These are phyloP conservation scores for Anarsia innoxiella DNA, from an alignment of 2,888 invertebrate genomes.

Conservation along the genomic window DNA sequence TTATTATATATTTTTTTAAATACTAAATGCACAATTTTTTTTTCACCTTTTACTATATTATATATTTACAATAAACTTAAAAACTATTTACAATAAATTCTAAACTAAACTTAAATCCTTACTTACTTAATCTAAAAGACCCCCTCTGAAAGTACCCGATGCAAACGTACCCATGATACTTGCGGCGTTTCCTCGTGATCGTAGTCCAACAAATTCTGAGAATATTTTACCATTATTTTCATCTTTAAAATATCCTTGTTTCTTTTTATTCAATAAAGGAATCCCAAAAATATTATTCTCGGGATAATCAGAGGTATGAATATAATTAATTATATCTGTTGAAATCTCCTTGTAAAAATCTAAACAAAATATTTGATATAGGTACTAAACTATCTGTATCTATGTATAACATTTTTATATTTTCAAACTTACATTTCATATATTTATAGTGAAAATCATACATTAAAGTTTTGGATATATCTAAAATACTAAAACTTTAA, in stretches of 20 bases:
- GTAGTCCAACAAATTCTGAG: neutral
- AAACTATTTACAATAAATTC: too few species aligned
- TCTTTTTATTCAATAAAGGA: neutral
- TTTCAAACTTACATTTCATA: neutral
- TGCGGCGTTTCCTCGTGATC: too few species aligned
- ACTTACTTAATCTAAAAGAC: too few species aligned
- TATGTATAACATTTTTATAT: neutral
- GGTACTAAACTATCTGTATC: neutral
- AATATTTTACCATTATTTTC: neutral
- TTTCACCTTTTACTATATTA: too few species aligned
- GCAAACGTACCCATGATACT: too few species aligned
- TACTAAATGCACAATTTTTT: too few species aligned
- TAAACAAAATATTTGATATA: neutral
- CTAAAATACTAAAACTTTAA: constrained; percentile 9
- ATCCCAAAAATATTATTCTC: neutral
- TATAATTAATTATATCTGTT: neutral
- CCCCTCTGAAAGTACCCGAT: too few species aligned
- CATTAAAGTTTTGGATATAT: neutral
- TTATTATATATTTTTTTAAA: too few species aligned
- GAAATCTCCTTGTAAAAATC: neutral
- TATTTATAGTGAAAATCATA: neutral
- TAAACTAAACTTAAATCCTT: too few species aligned
- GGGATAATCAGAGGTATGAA: neutral
- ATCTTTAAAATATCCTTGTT: neutral
- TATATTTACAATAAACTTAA: too few species aligned